Base-by-base conservation (phyloP, 2,113 vertebrate species). In the Chitala chitala region DNA sequence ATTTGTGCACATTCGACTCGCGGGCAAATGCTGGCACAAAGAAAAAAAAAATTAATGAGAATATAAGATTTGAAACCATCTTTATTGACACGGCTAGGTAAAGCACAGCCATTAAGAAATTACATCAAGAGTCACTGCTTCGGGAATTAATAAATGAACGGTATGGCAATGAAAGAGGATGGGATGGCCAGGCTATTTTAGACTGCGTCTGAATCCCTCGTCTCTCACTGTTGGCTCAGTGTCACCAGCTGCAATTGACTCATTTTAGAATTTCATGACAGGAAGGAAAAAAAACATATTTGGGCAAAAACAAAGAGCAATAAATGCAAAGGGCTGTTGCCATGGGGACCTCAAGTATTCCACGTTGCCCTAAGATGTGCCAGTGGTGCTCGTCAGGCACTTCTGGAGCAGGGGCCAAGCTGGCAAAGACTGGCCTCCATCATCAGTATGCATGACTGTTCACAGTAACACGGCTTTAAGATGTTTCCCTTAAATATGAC, bases 241-340 rank as follows among this genome's bases (percentile, higher is more conserved):
- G 71, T 79, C 82, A 68, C 65, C 75, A 59, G 76, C 82, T 79
- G 81, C 88, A 89, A 89, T 89, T 87, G 89, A 84, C 85, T 87
- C 75, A 76, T 88, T 87, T 85, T 78, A 76, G 72, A 75, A 74
- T 79, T 77, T 80, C 85, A 79, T 84, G 85, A 85, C 83, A 80
- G 78, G 72, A 81, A n/a, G n/a, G n/a, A n/a, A n/a, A 84, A 78
- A 72, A 82, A 83, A 64, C 81, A 85, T 68, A 77, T 53, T 46
- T 83, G 83, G 83, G 70, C 80, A 76, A 84, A 81, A 64, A 31
- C 78, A 75, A 75, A 71, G n/a, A n/a, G 65, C 56, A 38, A 76
- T 56, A 50, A 73, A 59, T 38, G 78, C 12, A 13, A 13, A 36
- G 13, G 68, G 44, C 59, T n/a, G 74, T 76, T 82, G 65, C 71